Evolutionary conservation across 2,888 invertebrate genomes (phyloP), one percentile per base, ranked within the genome.

Genomic region (Megalurothrips usitatus): DNA sequence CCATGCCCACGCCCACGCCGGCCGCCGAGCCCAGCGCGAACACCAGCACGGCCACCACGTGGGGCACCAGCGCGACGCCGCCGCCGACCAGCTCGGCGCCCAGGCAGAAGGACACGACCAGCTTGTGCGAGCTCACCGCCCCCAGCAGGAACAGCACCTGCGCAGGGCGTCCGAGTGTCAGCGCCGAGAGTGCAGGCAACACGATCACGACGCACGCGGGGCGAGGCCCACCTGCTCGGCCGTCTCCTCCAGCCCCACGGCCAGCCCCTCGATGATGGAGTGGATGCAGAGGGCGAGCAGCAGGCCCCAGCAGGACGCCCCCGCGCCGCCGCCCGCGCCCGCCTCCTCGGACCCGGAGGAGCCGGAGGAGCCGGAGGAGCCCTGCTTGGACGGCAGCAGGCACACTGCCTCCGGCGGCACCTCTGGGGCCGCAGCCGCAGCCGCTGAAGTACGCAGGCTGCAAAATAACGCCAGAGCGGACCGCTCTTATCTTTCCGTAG

Each of bases 101-200:
- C 79, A 95, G 89, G 84, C 94, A 95, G 87, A 95, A 94, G 0
- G 93, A 92, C 81, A 95, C 94, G 23, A 95, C 94, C 84, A 92
- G 90, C 87, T 95, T 95, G 88, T 95, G 95, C 6, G 93, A 92
- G 0, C 93, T 91, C 1, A 95, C 93, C 11, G 93, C 94, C 23
- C 89, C 91, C 14, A 92, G 88, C 10, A 92, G 88, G 26, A 92
- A 88, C 0, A 93, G 87, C 0, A 94, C 92, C 93, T 93, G 86
- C 10, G n/a, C n/a, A n/a, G n/a, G n/a, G n/a, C n/a, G n/a, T n/a
- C n/a, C n/a, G n/a, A n/a, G n/a, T n/a, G 88, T 87, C 58, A 82
- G 79, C 11, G 81, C n/a, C 23, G 14, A 11, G 0, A 81, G 34
- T n/a, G n/a, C 26, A 34, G n/a, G n/a, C n/a, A n/a, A 26, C 12